Percentiles rank a stretch among this genome's conserved stretches.
Evolutionary conservation across 2,888 invertebrate species (phyloP).

Genomic region (Campaea margaritaria): DNA sequence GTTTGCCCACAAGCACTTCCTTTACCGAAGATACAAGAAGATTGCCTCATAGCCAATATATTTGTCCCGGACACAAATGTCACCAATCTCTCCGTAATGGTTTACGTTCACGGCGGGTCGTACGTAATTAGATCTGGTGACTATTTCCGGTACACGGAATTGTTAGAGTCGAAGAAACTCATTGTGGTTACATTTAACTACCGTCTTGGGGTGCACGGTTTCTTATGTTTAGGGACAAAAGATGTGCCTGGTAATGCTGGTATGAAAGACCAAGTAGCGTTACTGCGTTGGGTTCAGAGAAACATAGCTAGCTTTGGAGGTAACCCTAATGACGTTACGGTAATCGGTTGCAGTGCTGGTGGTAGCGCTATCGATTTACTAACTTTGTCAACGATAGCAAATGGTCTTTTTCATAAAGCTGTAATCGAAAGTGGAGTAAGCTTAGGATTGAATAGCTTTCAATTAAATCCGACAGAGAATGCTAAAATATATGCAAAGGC

Average conservation of each 20-base stretch:
- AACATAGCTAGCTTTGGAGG: conserved; percentile 43
- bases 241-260: conserved; percentile 44
- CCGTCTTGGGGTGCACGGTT: conserved; percentile 40
- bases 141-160: conserved; percentile 6
- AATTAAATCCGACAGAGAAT: conserved; percentile 18
- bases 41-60: conserved; percentile 34
- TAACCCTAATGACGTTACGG: conserved; percentile 38
- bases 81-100: conserved; percentile 39
- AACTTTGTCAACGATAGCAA: conserved; percentile 29
- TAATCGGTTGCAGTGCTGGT: conserved; percentile 37
- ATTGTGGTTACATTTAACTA: conserved; percentile 43
- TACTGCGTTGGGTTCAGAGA: conserved; percentile 37
- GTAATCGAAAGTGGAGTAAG: conserved; percentile 36
- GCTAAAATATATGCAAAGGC: conserved; percentile 23
- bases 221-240: conserved; percentile 44
- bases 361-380: conserved; percentile 33
- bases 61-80: conserved; percentile 37
- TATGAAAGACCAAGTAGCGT: conserved; percentile 40
- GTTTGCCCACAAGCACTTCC: conserved; percentile 19
- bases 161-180: conserved; percentile 29
- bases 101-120: conserved; percentile 41
- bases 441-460: conserved; percentile 1
- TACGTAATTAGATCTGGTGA: conserved; percentile 28
- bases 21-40: conserved; percentile 21
- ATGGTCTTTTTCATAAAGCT: conserved; percentile 38